A percentile compares a stretch with the other conserved stretches of the same genome.
Conservation (phyloP, 2,113 vertebrate genomes). For the Silurus asotus region DNA sequence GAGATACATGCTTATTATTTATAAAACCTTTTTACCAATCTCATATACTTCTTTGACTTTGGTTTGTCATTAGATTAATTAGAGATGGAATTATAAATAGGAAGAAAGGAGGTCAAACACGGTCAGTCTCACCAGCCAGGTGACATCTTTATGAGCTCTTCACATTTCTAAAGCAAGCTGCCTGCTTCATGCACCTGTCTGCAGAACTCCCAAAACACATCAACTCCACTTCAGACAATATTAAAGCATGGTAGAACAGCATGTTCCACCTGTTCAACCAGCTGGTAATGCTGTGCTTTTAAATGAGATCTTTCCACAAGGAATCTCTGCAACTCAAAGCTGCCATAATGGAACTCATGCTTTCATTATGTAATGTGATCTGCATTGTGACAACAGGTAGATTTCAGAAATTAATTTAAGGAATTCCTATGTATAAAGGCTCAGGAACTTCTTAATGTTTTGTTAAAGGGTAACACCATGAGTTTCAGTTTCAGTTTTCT, state of each 20-base stretch:
- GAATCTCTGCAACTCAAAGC: constrained; percentile 32
- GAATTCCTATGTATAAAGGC: background rate
- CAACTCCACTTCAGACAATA: constrained; percentile 41
- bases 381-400: background rate
- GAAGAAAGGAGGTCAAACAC: constrained; percentile 20
- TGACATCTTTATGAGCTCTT: constrained; percentile 49
- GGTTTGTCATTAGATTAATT: background rate
- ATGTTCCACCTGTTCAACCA: constrained; percentile 55
- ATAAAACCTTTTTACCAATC: too few species aligned
- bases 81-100: constrained; percentile 44
- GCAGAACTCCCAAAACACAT: constrained; percentile 40
- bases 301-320: constrained; percentile 52
- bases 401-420: background rate
- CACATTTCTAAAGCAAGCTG: constrained; percentile 33
- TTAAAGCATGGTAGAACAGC: background rate
- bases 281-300: constrained; percentile 37
- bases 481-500: background rate
- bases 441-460: background rate
- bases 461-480: background rate
- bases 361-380: background rate
- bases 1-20: background rate
- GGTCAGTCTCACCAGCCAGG: constrained; percentile 27
- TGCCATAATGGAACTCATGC: background rate
- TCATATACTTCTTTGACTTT: constrained; percentile 10
- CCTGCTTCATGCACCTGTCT: constrained; percentile 51